Evolutionary conservation across 2,113 vertebrate species (phyloP), one percentile per base, ranked within the genome.

Genomic region (Epinephelus cyanopodus): DNA sequence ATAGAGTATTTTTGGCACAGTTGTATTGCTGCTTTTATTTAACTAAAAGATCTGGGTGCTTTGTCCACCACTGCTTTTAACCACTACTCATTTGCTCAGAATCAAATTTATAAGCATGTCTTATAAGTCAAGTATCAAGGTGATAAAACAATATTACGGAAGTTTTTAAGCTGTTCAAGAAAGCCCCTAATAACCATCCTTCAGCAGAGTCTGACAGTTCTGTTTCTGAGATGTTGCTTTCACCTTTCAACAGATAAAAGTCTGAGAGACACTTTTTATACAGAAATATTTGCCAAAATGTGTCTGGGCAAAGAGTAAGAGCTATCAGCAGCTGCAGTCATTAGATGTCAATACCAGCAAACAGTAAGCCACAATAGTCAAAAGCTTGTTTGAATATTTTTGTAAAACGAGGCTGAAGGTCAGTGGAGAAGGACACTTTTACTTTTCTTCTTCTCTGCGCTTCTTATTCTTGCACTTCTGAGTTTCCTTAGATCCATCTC

Each of bases 381-480:
- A 63, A 78, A 75, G 60, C 56, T 48, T 73, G 29, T 64, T 70
- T 63, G 19, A 29, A 70, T 65, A 27, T 25, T 54, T 88, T 50
- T 50, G 21, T 5, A n/a, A 74, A 60, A 69, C 25, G 17, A 29
- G 54, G 23, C 10, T 21, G 64, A 82, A 62, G 82, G 65, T 85
- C 79, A 66, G 58, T 2, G 42, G 29, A 45, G 62, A 65, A 17
- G 14, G 69, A 69, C 48, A 12, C 45, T 27, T 54, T 27, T 21
- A 29, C 33, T 72, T 29, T 74, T 65, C 29, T 61, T 66, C 47
- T 47, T 71, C 53, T 1, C 54, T 71, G 17, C 1, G 42, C 29
- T n/a, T 70, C 29, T 79, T 21, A 56, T 54, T 61, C 69, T 65
- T 39, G 7, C 47, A 47, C 39, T 29, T 67, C 7, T 25, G 17